Base-by-base conservation (phyloP, 2,797 vertebrate genomes). In the Falco peregrinus region DNA sequence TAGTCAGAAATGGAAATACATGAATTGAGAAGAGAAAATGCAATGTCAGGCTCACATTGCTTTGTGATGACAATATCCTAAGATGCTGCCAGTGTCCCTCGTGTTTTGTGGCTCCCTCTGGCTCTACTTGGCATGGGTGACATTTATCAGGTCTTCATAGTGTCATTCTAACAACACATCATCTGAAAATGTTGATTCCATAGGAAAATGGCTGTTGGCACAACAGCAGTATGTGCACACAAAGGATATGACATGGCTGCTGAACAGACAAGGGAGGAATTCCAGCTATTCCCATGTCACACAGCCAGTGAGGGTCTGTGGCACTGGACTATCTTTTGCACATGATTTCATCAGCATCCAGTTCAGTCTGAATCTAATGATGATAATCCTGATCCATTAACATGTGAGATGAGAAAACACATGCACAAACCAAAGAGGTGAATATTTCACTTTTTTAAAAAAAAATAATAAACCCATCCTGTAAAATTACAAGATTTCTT, bases 401-500 rank as follows among this genome's bases (percentile, higher is more conserved):
- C 0, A 1, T 20, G n/a, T 61, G 33, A 93, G 59, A 59, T 15
- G 9, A 77, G 31, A 63, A 91, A 93, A 84, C 37, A 69, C 16
- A 70, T 45, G 45, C 47, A 41, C 45, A 86, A 87, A 77, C 7
- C 16, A 56, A 8, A 67, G 37, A 87, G 31, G 54, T 90, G 0
- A 76, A 16, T 71, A 73, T 68, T 86, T 93, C 57, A 9, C 28
- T 37, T 10, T 37, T 29, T 25, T 67, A 51, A 7, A 16, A 43
- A 33, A 84, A 84, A 41, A 41, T 37, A 37, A 37, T 22, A 93
- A 90, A 78, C 10, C 47, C 16, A 2, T 68, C 18, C 35, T 76
- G 24, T 65, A 63, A 90, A 94, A 89, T 83, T 31, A 87, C 31
- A 82, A 48, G 59, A 74, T 89, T 94, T 93, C 60, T 59, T 81